Percentiles rank a stretch among this genome's conserved stretches.
Evolutionary conservation across 1,140 invertebrate species (phyloP).

Genomic region (Luehdorfia chinensis): DNA sequence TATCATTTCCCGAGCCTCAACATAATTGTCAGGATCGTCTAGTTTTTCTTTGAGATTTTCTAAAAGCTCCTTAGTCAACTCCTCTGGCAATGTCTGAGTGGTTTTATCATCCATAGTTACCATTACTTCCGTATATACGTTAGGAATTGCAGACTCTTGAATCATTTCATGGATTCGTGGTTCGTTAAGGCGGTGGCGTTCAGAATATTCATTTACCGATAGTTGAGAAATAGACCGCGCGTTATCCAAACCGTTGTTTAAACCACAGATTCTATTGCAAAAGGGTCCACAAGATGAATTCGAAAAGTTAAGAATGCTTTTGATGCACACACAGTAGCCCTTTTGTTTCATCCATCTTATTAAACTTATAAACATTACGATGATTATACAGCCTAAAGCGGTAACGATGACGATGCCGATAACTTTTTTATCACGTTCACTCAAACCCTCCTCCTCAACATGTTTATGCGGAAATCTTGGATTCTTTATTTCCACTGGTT

Average conservation of each 20-base stretch:
- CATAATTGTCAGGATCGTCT: slow-evolving; percentile 84
- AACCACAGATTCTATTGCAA: slow-evolving; percentile 44
- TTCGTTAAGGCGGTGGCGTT: slow-evolving; percentile 76
- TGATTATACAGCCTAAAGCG: slow-evolving; percentile 48
- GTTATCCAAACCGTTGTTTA: slow-evolving; percentile 57
- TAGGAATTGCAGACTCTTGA: slow-evolving; percentile 61
- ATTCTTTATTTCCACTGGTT: slow-evolving; percentile 60
- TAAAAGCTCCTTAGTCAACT: slow-evolving; percentile 85
- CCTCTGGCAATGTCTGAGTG: slow-evolving; percentile 85
- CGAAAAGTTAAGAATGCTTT: slow-evolving; percentile 51
- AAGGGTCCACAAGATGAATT: slow-evolving; percentile 48
- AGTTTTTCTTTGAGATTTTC: slow-evolving; percentile 82
- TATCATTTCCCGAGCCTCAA: slow-evolving; percentile 86
- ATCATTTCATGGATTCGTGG: slow-evolving; percentile 65
- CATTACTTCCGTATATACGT: slow-evolving; percentile 55
- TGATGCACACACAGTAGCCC: slow-evolving; percentile 52
- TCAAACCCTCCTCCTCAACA: slow-evolving; percentile 35
- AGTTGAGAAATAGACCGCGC: slow-evolving; percentile 80
- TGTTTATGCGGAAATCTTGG: slow-evolving; percentile 68
- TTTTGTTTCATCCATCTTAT: slow-evolving; percentile 53
- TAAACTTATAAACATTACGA: slow-evolving; percentile 56
- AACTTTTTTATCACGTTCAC: slow-evolving; percentile 55
- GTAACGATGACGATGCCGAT: slow-evolving; percentile 64
- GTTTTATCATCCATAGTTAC: slow-evolving; percentile 81
- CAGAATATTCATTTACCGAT: slow-evolving; percentile 81